phyloP scores from a whole-genome alignment of 2,888 invertebrate species.

The Pristionchus fissidentatus region DNA sequence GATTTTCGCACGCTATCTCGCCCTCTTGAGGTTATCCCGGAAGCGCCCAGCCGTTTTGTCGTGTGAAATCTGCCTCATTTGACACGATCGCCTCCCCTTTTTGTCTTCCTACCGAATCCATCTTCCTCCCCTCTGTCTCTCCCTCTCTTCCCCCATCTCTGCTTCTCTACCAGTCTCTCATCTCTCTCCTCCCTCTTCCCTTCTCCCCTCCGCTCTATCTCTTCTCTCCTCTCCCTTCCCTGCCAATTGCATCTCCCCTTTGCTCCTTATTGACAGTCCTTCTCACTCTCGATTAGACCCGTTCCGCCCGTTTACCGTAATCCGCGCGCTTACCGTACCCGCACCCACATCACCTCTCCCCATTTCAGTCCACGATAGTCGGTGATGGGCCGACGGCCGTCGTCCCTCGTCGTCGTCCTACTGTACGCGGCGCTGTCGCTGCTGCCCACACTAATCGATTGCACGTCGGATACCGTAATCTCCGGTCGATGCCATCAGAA shows the following conservation, averaged over 20 bases:
- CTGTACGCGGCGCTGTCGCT: neutral
- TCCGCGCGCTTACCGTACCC: neutral
- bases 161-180: too few species aligned
- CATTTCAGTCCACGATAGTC: conserved; percentile 29
- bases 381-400: conserved; percentile 35
- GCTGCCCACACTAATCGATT: neutral
- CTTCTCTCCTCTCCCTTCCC: neutral
- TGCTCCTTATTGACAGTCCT: conserved; percentile 30
- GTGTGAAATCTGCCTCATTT: neutral
- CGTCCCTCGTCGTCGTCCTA: neutral
- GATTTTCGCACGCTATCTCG: too few species aligned
- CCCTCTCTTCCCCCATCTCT: conserved; percentile 40
- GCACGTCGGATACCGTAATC: conserved; percentile 19
- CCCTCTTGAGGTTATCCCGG: too few species aligned
- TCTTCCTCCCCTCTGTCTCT: conserved; percentile 19
- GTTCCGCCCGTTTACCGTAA: conserved; percentile 34
- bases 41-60: too few species aligned
- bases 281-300: conserved; percentile 4
- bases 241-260: conserved; percentile 36
- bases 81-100: neutral
- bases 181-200: neutral
- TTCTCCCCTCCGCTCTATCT: neutral
- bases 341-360: neutral
- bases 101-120: neutral
- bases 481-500: conserved; percentile 42